These are phyloP conservation scores for Coenobita brevimanus DNA, from an alignment of 1,140 invertebrate species.

Conservation along the genomic window DNA sequence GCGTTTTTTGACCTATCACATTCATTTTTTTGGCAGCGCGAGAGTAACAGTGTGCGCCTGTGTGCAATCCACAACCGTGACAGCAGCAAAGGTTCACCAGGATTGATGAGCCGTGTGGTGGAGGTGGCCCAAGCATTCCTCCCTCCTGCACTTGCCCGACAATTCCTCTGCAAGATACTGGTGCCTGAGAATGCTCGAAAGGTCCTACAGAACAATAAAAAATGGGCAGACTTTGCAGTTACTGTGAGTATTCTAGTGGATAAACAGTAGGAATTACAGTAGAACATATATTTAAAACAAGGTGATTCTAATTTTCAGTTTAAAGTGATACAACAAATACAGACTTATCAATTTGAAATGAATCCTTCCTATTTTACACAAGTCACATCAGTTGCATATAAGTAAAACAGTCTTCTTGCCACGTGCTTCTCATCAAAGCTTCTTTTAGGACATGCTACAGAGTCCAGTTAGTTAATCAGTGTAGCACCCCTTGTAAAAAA, in stretches of 20 bases:
- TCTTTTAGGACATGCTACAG: no score
- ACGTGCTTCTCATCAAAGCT: no score
- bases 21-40: slow-evolving; percentile 70
- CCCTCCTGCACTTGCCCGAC: slow-evolving; percentile 78
- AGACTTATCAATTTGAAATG: no score
- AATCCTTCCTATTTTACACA: no score
- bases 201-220: slow-evolving; percentile 72
- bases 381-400: no score
- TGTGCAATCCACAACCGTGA: slow-evolving; percentile 70
- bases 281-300: no score
- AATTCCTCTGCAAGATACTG: slow-evolving; percentile 81
- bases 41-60: slow-evolving; percentile 71
- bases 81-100: slow-evolving; percentile 10
- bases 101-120: slow-evolving; percentile 72
- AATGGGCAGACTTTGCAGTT: slow-evolving; percentile 73
- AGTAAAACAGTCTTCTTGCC: no score
- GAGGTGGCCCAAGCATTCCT: slow-evolving; percentile 77
- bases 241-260: slow-evolving; percentile 67
- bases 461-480: no score
- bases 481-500: no score
- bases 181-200: slow-evolving; percentile 76
- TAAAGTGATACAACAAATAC: not conserved
- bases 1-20: no score
- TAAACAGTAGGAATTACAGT: not conserved
- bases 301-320: no score